phyloP scores from a whole-genome alignment of 2,113 vertebrate genomes.

The Oncorhynchus masou region DNA sequence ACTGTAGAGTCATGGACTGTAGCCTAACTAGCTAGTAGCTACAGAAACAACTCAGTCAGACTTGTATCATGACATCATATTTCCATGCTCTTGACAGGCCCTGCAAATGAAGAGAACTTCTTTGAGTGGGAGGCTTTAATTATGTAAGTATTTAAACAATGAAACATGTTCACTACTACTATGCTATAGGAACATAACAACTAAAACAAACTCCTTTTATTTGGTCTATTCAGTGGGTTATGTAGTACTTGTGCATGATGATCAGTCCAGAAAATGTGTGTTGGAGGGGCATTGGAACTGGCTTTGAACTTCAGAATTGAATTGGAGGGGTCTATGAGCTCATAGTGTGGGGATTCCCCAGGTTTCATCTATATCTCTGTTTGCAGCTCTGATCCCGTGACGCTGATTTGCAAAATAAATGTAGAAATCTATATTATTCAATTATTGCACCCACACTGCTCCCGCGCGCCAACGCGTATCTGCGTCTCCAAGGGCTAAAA shows the following conservation, averaged over 20 bases:
- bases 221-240: neutral
- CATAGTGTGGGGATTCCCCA: neutral
- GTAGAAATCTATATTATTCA: no score
- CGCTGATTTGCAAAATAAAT: neutral
- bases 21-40: neutral
- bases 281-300: no score
- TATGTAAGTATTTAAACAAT: conserved; percentile 83
- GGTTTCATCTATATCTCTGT: neutral
- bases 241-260: no score
- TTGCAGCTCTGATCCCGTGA: neutral
- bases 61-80: neutral
- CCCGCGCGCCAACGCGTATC: no score
- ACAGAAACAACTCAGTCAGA: no score
- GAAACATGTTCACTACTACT: neutral
- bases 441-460: no score
- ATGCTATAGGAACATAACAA: neutral
- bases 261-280: no score
- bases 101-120: conserved; percentile 97
- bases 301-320: no score
- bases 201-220: neutral
- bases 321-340: no score
- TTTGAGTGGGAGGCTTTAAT: conserved; percentile 98
- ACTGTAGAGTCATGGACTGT: neutral
- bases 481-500: no score
- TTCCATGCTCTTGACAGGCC: conserved; percentile 71